Evolutionary conservation across 2,888 invertebrate species (phyloP).

Genomic region (Ariolimax columbianus): DNA sequence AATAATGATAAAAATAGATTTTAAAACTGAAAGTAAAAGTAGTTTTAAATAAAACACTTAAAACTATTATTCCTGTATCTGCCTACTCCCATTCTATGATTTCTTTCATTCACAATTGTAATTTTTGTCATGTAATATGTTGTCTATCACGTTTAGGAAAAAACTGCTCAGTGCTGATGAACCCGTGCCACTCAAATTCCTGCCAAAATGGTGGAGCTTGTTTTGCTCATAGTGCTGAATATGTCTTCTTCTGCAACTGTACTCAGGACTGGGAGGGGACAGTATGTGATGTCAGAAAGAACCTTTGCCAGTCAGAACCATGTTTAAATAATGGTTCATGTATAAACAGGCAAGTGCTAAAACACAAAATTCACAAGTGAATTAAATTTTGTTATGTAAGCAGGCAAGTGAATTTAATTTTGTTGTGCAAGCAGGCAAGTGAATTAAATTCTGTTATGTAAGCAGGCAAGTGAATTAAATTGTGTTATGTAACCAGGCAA

Average conservation of each 20-base stretch:
- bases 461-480: too few species aligned
- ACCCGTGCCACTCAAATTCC: constrained; percentile 36
- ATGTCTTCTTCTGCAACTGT: constrained; percentile 36
- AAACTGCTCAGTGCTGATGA: constrained; percentile 1
- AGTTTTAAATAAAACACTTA: neutral
- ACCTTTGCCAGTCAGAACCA: constrained; percentile 46
- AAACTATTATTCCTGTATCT: neutral
- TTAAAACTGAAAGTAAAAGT: too few species aligned
- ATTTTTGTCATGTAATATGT: neutral
- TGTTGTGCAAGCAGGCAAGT: too few species aligned
- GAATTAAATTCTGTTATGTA: too few species aligned
- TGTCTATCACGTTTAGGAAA: constrained; percentile 14
- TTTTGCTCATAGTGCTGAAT: neutral
- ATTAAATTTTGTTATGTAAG: neutral
- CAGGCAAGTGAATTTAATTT: neutral
- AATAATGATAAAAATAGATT: too few species aligned
- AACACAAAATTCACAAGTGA: too few species aligned
- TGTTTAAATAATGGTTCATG: constrained; percentile 49
- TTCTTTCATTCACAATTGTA: too few species aligned
- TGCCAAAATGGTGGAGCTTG: constrained; percentile 51
- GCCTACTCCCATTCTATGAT: too few species aligned
- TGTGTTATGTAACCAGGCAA: too few species aligned
- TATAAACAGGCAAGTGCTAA: constrained; percentile 24
- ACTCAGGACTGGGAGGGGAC: constrained; percentile 28
- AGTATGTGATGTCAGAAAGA: constrained; percentile 22